Conservation (phyloP, 2,888 invertebrate genomes). For the Trissoscelio sp. region DNA sequence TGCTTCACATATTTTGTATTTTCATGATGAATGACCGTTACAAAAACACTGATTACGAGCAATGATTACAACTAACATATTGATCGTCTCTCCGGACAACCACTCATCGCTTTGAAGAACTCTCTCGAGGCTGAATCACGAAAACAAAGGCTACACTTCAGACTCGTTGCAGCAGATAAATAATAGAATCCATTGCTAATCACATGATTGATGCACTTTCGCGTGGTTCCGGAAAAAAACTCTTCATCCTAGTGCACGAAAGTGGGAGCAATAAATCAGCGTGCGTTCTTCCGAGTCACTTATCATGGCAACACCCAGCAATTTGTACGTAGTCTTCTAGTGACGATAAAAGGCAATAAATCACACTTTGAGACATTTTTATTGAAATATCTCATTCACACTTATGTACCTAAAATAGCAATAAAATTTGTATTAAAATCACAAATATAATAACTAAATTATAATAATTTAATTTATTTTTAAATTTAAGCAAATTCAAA, state of each 20-base stretch:
- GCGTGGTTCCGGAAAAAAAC: slow-evolving; percentile 28
- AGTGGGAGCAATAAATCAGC: slow-evolving; percentile 50
- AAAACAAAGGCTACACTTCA: slow-evolving; percentile 50
- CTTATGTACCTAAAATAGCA: too few relatives aligned
- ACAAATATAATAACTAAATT: too few relatives aligned
- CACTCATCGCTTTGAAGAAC: slow-evolving; percentile 36
- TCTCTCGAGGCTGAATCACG: slow-evolving; percentile 12
- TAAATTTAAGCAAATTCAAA: background rate
- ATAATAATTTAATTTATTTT: too few relatives aligned
- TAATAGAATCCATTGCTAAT: slow-evolving; percentile 58
- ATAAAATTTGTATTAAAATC: background rate
- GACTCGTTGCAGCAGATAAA: slow-evolving; percentile 35
- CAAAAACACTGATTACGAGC: slow-evolving; percentile 34
- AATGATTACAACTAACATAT: slow-evolving; percentile 44
- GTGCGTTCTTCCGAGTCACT: slow-evolving; percentile 56
- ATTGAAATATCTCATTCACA: background rate
- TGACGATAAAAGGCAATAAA: slow-evolving; percentile 52
- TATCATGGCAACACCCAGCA: slow-evolving; percentile 55
- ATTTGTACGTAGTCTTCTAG: slow-evolving; percentile 53
- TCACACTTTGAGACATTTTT: slow-evolving; percentile 21
- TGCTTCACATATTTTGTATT: slow-evolving; percentile 21
- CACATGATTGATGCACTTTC: slow-evolving; percentile 54
- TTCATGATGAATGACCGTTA: slow-evolving; percentile 42
- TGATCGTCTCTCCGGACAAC: slow-evolving; percentile 22
- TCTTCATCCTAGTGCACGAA: slow-evolving; percentile 37